Evolutionary conservation across 2,113 vertebrate species (phyloP).

Genomic region (Dasyurus viverrinus): DNA sequence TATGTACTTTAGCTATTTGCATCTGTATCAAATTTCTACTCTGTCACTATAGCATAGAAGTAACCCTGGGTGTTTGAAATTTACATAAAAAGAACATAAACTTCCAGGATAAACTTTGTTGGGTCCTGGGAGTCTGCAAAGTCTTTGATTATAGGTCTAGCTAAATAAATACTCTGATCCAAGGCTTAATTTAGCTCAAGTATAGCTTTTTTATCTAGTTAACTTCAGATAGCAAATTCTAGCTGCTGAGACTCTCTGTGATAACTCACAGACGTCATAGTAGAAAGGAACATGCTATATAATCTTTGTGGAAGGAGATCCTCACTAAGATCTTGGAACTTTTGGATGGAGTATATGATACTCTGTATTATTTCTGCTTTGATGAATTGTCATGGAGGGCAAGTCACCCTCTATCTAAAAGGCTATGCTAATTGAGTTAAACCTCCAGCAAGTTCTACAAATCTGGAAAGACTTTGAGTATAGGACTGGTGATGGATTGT

Average conservation of each 20-base stretch:
- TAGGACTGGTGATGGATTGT: neutral
- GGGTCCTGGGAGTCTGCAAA: neutral
- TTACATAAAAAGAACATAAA: neutral
- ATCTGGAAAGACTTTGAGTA: neutral
- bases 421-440: neutral
- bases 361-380: neutral
- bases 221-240: neutral
- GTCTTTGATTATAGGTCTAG: neutral
- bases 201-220: neutral
- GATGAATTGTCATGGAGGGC: neutral
- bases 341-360: neutral
- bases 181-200: neutral
- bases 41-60: neutral
- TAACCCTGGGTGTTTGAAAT: neutral
- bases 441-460: neutral
- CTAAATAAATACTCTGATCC: neutral
- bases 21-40: neutral
- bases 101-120: neutral
- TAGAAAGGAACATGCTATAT: neutral
- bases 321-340: neutral
- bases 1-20: neutral
- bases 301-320: neutral
- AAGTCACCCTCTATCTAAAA: neutral
- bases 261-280: neutral
- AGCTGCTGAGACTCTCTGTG: neutral